Conservation (phyloP, 2,888 invertebrate species). For the Bembecia ichneumoniformis region DNA sequence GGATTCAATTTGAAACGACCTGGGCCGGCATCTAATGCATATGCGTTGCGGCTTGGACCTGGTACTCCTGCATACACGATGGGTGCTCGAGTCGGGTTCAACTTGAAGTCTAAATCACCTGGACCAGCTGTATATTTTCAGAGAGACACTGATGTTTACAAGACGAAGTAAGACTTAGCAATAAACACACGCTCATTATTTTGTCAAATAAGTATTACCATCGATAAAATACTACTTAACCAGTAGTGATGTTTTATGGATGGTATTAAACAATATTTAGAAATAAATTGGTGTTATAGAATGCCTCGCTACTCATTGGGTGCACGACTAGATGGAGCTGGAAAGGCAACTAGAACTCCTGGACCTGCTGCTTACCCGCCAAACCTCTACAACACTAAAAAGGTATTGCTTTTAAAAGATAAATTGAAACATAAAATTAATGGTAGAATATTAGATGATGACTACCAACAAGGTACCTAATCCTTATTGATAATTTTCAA, state of each 20-base stretch:
- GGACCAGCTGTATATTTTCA: constrained; percentile 72
- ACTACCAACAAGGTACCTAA: too few species aligned
- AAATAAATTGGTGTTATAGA: constrained; percentile 13
- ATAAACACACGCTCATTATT: not conserved
- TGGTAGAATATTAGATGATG: too few species aligned
- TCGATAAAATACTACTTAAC: not conserved
- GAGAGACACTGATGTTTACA: constrained; percentile 44
- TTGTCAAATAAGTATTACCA: not conserved
- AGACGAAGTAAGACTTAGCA: constrained; percentile 29
- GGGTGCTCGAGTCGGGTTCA: constrained; percentile 47
- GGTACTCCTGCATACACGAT: constrained; percentile 59
- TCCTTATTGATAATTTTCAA: too few species aligned
- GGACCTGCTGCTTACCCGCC: constrained; percentile 67
- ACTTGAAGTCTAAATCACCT: constrained; percentile 43
- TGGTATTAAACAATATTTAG: constrained; percentile 2
- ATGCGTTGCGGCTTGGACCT: constrained; percentile 55
- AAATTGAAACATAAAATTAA: too few species aligned
- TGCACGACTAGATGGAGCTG: constrained; percentile 37
- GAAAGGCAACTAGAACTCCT: constrained; percentile 33
- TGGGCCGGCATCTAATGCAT: constrained; percentile 76
- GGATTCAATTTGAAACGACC: constrained; percentile 48
- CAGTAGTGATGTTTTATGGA: not conserved
- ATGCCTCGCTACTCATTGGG: constrained; percentile 56
- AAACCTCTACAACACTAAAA: constrained; percentile 52
- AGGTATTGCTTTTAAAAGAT: constrained; percentile 13